Evolutionary conservation across 2,888 invertebrate genomes (phyloP), one percentile per base, ranked within the genome.

Genomic region (Nineta flava): DNA sequence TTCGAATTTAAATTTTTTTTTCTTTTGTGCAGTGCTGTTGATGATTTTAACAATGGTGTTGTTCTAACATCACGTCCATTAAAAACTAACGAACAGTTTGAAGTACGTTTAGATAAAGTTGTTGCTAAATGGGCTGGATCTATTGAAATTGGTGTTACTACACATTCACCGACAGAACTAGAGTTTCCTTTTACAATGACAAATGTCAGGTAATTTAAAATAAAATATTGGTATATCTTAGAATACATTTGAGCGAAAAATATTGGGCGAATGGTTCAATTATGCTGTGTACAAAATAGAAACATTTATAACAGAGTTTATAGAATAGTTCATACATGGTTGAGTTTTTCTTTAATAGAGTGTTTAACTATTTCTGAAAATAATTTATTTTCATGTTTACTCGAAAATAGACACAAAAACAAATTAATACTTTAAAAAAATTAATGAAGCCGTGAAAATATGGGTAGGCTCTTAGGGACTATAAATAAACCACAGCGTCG

Each of bases 81-180:
- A 52, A 82, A 81, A 59, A 79, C 85, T 10, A 88, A 90, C 60
- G 95, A 95, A 69, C 67, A 94, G 60, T 95, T 95, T 68, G 93
- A 94, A 74, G 90, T 95, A 50, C 75, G 87, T 48, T 72, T 95
- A 50, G 94, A 94, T 62, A 79, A 52, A 47, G 85, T 94, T 59
- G 87, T 94, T 19, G 85, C 87, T 19, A 88, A 93, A 67, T 94
- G 94, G 94, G 91, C 92, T 32, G 94, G 94, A 35, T 91, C 91
- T 41, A 87, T 95, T 56, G 94, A 94, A 72, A 86, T 90, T 66
- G 91, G 90, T 55, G 87, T 92, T 52, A 95, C 94, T 48, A 90
- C 88, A 51, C 90, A 92, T 67, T 82, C 84, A 55, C 90, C 93
- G 1, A 81, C 82, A 48, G 87, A 88, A 62, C 70, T 91, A 54